Evolutionary conservation across 2,113 vertebrate genomes (phyloP).

Genomic region (Crotalus horridus): DNA sequence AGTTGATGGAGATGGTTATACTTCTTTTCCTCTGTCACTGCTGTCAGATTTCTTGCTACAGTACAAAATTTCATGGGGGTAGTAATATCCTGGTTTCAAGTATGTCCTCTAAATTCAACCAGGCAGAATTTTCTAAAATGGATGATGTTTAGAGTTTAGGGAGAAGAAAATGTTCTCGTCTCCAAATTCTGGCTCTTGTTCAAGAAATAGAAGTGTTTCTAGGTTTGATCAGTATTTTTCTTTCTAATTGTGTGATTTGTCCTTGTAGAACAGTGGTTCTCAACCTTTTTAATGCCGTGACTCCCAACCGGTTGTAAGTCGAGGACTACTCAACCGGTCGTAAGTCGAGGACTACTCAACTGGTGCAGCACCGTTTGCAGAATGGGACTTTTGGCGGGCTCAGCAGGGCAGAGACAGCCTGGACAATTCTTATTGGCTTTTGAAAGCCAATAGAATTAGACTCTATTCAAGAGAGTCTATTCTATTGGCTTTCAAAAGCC

Average conservation of each 20-base stretch:
- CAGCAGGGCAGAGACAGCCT: too few species aligned
- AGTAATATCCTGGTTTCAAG: not conserved
- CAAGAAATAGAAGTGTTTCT: not conserved
- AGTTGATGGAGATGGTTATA: not conserved
- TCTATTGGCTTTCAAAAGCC: too few species aligned
- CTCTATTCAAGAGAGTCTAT: too few species aligned
- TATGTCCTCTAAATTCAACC: not conserved
- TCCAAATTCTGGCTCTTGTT: not conserved
- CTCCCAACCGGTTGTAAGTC: too few species aligned
- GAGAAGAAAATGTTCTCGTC: not conserved
- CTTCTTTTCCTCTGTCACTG: not conserved
- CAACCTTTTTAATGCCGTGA: too few species aligned
- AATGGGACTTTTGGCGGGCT: too few species aligned
- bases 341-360: too few species aligned
- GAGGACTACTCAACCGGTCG: too few species aligned
- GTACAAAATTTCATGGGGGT: not conserved
- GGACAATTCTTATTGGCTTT: too few species aligned
- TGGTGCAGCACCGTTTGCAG: too few species aligned
- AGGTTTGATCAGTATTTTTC: not conserved
- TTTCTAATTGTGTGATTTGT: not conserved
- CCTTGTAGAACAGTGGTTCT: too few species aligned
- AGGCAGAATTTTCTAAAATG: not conserved
- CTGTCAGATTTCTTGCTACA: not conserved
- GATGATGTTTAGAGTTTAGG: not conserved
- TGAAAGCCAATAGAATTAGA: too few species aligned